Evolutionary conservation across 2,797 vertebrate genomes (phyloP).

Genomic region (Pipistrellus kuhlii): DNA sequence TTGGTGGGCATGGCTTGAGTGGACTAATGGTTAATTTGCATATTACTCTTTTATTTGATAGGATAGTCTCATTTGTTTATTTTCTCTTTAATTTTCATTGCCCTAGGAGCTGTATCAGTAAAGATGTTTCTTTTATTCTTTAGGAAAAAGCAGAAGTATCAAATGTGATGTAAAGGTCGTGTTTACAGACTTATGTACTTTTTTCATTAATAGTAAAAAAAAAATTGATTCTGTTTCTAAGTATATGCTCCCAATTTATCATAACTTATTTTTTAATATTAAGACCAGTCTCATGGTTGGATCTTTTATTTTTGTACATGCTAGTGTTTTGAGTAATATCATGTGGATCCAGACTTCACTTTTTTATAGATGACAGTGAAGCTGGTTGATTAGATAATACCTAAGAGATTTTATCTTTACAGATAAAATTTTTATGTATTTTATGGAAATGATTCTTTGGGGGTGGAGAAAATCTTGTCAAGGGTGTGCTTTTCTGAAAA

Average conservation of each 20-base stretch:
- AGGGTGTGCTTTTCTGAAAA: background rate
- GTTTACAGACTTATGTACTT: background rate
- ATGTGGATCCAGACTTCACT: background rate
- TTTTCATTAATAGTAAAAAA: background rate
- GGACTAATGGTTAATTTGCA: too few relatives aligned
- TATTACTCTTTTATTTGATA: too few relatives aligned
- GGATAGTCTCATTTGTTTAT: too few relatives aligned
- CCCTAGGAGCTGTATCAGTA: too few relatives aligned
- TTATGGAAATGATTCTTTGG: background rate
- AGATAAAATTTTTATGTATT: background rate
- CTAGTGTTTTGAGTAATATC: background rate
- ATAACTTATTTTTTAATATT: conserved; percentile 20
- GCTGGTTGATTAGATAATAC: background rate
- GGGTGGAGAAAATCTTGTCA: background rate
- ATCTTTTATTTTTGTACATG: background rate
- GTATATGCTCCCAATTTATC: background rate
- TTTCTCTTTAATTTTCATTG: too few relatives aligned
- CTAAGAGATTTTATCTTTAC: background rate
- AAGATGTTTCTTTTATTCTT: conserved; percentile 1
- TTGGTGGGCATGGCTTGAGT: too few relatives aligned
- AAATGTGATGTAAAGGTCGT: background rate
- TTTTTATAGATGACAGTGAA: background rate
- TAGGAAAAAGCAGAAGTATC: background rate
- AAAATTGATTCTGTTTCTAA: conserved; percentile 4
- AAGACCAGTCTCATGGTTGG: background rate